Evolutionary conservation across 2,797 vertebrate genomes (phyloP), one percentile per base, ranked within the genome.

Genomic region (Coregonus ussuriensis): DNA sequence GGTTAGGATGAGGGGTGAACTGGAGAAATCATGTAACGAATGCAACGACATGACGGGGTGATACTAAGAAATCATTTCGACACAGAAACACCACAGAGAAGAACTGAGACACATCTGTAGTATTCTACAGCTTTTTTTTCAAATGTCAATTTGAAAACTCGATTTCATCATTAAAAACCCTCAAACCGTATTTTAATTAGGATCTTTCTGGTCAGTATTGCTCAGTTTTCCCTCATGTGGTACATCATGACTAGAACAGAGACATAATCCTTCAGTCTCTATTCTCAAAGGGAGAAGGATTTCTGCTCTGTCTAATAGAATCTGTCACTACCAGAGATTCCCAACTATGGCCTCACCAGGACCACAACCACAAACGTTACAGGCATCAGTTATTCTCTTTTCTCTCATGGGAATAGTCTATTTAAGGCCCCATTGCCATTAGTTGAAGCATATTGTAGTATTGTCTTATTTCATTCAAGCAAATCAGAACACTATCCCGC

Each of bases 191-290:
- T 59, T 59, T 3, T 53, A 59, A 59, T 2, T 29, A 11, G 7
- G 18, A 47, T 14, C 25, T 29, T 47, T 47, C 41, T 47, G 41
- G 35, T 51, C 47, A 59, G 65, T 33, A 62, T 37, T 72, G 67
- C 65, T 75, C 52, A 25, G 41, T 76, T 68, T 81, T 75, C 29
- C 41, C 56, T 82, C 72, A 59, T 11, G 15, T 74, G 62, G 77
- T 25, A 82, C n/a, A 73, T 85, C 89, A 91, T 93, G 92, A 89
- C 88, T 84, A 4, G 85, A 91, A 91, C 93, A 93, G 90, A 92
- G 89, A 91, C 90, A 71, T 47, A 83, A 84, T 77, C 77, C 81
- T 76, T 74, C 71, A 18, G 77, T 82, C 86, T 90, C 90, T 89
- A 90, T 77, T 33, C 37, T 33, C 86, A 85, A 85, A 89, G 89